A percentile compares a stretch with the other conserved stretches of the same genome.
phyloP scores from a whole-genome alignment of 2,888 invertebrate species.

The Chouioia cunea region DNA sequence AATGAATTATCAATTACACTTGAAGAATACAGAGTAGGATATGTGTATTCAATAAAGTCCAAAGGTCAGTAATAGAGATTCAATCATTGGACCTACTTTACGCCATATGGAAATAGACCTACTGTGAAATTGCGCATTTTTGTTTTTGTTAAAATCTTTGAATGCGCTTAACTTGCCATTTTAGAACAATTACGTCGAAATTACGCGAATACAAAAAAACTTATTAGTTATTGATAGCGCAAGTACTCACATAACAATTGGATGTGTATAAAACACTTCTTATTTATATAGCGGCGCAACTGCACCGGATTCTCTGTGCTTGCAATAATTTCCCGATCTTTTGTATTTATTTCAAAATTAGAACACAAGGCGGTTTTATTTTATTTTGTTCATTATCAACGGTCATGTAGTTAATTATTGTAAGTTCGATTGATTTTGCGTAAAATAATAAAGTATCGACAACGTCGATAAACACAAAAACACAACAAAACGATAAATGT shows the following conservation, averaged over 20 bases:
- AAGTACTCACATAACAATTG: constrained; percentile 26
- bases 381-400: too few species aligned
- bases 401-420: too few species aligned
- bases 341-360: too few species aligned
- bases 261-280: neutral
- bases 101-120: constrained; percentile 16
- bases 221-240: neutral
- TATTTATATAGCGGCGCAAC: constrained; percentile 1
- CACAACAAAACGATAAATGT: neutral
- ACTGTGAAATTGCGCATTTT: constrained; percentile 19
- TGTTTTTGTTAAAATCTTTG: neutral
- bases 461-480: constrained; percentile 11
- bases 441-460: neutral
- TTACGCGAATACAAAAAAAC: neutral
- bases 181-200: constrained; percentile 3
- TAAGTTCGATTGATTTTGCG: too few species aligned
- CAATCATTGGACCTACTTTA: constrained; percentile 3
- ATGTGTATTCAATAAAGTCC: too few species aligned
- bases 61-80: too few species aligned
- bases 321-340: neutral
- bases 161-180: constrained; percentile 13
- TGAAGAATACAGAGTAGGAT: too few species aligned
- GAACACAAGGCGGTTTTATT: too few species aligned
- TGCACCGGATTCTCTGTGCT: constrained; percentile 14
- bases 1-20: too few species aligned